Evolutionary conservation across 2,888 invertebrate species (phyloP).

Genomic region (Lymantria dispar): DNA sequence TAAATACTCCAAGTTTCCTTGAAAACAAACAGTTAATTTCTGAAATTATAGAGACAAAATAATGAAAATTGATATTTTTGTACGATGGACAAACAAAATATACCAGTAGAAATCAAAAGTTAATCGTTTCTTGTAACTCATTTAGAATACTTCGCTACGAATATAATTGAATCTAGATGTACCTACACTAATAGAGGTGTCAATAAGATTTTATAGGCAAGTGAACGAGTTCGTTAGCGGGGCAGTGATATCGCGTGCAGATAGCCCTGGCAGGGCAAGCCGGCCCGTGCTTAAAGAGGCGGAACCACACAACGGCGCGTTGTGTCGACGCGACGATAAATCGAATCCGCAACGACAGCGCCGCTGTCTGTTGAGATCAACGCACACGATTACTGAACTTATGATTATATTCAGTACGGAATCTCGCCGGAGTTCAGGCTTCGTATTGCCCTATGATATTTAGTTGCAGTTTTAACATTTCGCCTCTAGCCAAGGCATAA

Average conservation of each 20-base stretch:
- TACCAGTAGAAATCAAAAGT: too few species aligned
- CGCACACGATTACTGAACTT: slow-evolving; percentile 56
- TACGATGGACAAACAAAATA: too few species aligned
- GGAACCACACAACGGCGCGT: slow-evolving; percentile 66
- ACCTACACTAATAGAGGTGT: slow-evolving; percentile 44
- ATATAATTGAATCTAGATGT: slow-evolving; percentile 30
- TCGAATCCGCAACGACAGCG: slow-evolving; percentile 70
- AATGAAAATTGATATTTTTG: too few species aligned
- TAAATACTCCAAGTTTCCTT: too few species aligned
- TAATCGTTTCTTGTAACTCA: background rate
- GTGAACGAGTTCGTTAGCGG: slow-evolving; percentile 60
- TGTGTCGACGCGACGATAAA: slow-evolving; percentile 63
- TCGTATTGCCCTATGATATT: slow-evolving; percentile 21
- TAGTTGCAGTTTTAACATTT: slow-evolving; percentile 36
- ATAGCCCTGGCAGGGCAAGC: slow-evolving; percentile 55
- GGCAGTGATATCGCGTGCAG: slow-evolving; percentile 57
- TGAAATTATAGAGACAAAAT: too few species aligned
- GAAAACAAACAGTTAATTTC: too few species aligned
- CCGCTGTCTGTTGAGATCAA: slow-evolving; percentile 59
- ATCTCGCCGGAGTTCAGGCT: slow-evolving; percentile 39
- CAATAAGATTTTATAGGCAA: slow-evolving; percentile 50
- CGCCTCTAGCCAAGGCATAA: slow-evolving; percentile 34
- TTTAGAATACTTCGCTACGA: slow-evolving; percentile 1
- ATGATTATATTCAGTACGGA: slow-evolving; percentile 53
- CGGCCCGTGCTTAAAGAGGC: slow-evolving; percentile 51